Evolutionary conservation across 2,797 vertebrate species (phyloP).

Genomic region (Myotis planiceps): DNA sequence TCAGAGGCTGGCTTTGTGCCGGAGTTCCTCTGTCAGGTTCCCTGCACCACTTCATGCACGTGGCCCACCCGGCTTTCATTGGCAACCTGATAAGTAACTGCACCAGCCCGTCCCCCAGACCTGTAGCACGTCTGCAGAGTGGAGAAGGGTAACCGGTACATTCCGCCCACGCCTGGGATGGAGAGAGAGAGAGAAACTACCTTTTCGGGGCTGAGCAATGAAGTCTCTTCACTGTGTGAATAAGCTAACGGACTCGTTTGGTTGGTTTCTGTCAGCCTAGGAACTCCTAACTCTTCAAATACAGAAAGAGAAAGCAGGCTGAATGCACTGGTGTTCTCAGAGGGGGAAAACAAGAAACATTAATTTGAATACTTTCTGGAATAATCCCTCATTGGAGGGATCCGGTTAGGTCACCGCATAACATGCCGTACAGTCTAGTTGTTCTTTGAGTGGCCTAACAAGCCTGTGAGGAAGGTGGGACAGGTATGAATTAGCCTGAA

Average conservation of each 20-base stretch:
- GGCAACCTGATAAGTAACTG: background rate
- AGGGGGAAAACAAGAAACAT: background rate
- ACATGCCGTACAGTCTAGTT: accelerated
- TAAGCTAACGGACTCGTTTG: background rate
- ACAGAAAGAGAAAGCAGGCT: background rate
- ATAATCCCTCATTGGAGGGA: background rate
- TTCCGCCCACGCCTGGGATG: background rate
- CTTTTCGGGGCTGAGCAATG: background rate
- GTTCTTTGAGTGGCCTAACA: background rate
- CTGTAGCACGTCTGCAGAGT: background rate
- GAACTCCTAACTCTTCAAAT: background rate
- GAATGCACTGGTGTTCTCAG: background rate
- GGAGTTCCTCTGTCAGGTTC: background rate
- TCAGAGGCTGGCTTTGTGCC: background rate
- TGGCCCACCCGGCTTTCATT: background rate
- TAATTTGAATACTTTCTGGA: slow-evolving; percentile 13
- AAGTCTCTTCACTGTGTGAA: background rate
- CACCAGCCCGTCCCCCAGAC: background rate
- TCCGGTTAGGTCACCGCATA: background rate
- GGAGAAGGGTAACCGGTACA: background rate
- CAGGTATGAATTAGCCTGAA: background rate
- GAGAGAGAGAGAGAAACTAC: background rate
- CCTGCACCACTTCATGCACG: accelerated
- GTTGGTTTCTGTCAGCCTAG: background rate
- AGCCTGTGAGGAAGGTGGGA: background rate